These are phyloP conservation scores for Trissonchulus sp. DNA, from an alignment of 2,888 invertebrate species.

Conservation along the genomic window DNA sequence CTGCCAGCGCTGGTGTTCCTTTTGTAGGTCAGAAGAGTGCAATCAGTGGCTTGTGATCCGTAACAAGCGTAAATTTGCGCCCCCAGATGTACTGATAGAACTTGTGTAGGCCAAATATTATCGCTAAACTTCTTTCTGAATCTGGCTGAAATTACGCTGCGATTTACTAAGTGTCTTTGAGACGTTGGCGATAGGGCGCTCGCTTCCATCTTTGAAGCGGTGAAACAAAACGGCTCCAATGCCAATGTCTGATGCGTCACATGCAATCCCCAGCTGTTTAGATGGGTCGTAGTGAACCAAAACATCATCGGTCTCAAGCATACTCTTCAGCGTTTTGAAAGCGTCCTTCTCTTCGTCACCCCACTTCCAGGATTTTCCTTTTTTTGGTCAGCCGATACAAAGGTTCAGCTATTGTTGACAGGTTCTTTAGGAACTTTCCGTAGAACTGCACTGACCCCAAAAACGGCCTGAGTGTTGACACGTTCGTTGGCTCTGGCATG, in stretches of 20 bases:
- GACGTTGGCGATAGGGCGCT: conserved; percentile 38
- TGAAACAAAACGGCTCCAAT: conserved; percentile 34
- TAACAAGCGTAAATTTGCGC: conserved; percentile 33
- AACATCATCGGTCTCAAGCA: no score
- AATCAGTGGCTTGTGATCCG: conserved; percentile 37
- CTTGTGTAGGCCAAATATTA: conserved; percentile 39
- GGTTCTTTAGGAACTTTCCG: no score
- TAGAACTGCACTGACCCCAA: no score
- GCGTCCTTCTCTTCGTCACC: no score
- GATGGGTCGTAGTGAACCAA: no score
- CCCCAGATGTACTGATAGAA: conserved; percentile 40
- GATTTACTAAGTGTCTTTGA: conserved; percentile 37
- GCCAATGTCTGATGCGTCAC: conserved; percentile 28
- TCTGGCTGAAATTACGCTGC: conserved; percentile 39
- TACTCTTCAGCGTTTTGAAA: no score
- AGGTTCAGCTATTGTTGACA: no score
- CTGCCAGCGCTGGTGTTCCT: conserved; percentile 30
- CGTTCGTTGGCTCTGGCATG: no score
- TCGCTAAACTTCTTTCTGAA: conserved; percentile 40
- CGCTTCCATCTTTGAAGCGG: conserved; percentile 30
- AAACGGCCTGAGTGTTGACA: no score
- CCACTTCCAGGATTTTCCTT: no score
- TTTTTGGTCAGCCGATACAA: no score
- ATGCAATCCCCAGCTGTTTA: neutral
- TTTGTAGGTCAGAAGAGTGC: conserved; percentile 37